phyloP scores from a whole-genome alignment of 1,140 invertebrate species.

The Anagrus nilaparvatae region DNA sequence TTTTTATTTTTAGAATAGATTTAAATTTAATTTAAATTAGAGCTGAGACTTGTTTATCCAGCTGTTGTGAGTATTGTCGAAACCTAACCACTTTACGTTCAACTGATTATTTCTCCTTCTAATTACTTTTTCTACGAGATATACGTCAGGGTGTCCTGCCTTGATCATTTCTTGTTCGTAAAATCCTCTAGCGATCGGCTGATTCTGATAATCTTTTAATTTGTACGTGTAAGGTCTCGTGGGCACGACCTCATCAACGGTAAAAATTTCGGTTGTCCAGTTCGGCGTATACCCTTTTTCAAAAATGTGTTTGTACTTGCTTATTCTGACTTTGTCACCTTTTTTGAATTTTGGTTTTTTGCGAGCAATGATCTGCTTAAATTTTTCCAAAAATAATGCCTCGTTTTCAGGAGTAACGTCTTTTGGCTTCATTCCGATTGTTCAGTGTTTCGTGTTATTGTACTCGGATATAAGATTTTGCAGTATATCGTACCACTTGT shows the following conservation, averaged over 20 bases:
- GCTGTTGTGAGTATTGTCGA: too few relatives aligned
- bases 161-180: constrained; percentile 22
- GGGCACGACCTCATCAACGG: constrained; percentile 23
- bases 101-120: constrained; percentile 21
- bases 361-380: constrained; percentile 2
- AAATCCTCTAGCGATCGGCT: constrained; percentile 28
- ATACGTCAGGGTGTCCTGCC: constrained; percentile 21
- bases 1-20: too few relatives aligned
- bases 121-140: constrained; percentile 27
- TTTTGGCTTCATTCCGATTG: constrained; percentile 28
- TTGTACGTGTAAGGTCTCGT: constrained; percentile 29
- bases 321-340: constrained; percentile 29
- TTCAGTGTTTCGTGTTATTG: constrained; percentile 15
- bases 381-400: too few relatives aligned
- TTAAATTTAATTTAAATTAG: too few relatives aligned
- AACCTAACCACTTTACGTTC: constrained; percentile 26
- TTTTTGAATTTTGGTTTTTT: constrained; percentile 20
- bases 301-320: too few relatives aligned
- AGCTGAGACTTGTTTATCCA: too few relatives aligned
- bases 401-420: constrained; percentile 18
- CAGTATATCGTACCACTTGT: constrained; percentile 34
- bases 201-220: constrained; percentile 22
- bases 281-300: too few relatives aligned
- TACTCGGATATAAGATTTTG: constrained; percentile 19
- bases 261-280: constrained; percentile 36